A percentile compares a stretch with the other conserved stretches of the same genome.
phyloP scores from a whole-genome alignment of 2,888 invertebrate species.

The Hirtodrosophila histrioides region DNA sequence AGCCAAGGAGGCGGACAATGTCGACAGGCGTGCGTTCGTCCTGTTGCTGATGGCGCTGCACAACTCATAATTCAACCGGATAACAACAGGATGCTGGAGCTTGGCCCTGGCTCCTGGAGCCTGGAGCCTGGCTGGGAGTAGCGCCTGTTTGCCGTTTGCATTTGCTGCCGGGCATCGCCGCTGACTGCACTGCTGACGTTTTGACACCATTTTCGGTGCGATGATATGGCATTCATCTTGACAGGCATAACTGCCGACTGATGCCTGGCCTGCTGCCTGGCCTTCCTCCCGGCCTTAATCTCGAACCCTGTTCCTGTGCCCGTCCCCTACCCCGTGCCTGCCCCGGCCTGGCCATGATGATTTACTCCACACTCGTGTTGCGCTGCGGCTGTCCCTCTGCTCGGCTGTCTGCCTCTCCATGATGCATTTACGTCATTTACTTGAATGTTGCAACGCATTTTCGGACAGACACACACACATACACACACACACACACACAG shows the following conservation, averaged over 20 bases:
- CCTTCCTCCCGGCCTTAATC: background rate
- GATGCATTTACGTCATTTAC: slow-evolving; percentile 79
- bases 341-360: slow-evolving; percentile 39
- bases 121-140: slow-evolving; percentile 1
- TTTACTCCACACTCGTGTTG: slow-evolving; percentile 50
- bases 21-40: slow-evolving; percentile 45
- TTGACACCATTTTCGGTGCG: slow-evolving; percentile 79
- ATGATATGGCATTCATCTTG: slow-evolving; percentile 82
- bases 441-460: slow-evolving; percentile 80
- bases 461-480: slow-evolving; percentile 38
- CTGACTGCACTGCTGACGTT: slow-evolving; percentile 52
- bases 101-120: slow-evolving; percentile 15
- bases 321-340: background rate
- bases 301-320: background rate
- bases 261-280: slow-evolving; percentile 35
- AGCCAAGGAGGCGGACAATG: slow-evolving; percentile 22
- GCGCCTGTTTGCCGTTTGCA: slow-evolving; percentile 26
- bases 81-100: slow-evolving; percentile 50
- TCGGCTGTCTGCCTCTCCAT: slow-evolving; percentile 31
- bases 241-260: slow-evolving; percentile 78
- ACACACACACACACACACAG: slow-evolving; percentile 14
- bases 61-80: slow-evolving; percentile 75
- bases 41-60: slow-evolving; percentile 52
- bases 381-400: slow-evolving; percentile 1
- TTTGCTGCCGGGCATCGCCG: no score